A percentile compares a stretch with the other conserved stretches of the same genome.
Evolutionary conservation across 2,113 vertebrate species (phyloP).

Genomic region (Orycteropus afer): DNA sequence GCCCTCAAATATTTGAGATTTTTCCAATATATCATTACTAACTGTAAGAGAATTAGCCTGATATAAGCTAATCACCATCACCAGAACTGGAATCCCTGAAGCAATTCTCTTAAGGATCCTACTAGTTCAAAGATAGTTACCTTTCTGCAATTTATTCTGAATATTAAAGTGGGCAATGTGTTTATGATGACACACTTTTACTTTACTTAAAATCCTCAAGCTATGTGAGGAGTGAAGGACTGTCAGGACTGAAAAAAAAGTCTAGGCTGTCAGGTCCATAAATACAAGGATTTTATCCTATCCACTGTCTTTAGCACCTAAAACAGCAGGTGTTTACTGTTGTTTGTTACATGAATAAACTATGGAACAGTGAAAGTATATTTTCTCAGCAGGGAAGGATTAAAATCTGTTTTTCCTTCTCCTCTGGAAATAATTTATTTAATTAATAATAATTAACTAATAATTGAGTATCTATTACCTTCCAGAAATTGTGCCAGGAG

Average conservation of each 20-base stretch:
- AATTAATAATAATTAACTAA: background rate
- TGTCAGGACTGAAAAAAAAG: too few relatives aligned
- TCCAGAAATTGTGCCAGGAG: background rate
- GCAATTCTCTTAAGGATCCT: too few relatives aligned
- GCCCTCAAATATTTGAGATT: background rate
- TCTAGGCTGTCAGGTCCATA: background rate
- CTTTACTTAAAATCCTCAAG: too few relatives aligned
- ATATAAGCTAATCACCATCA: too few relatives aligned
- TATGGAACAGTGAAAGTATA: background rate
- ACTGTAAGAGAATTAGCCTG: too few relatives aligned
- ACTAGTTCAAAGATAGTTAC: too few relatives aligned
- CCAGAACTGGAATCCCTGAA: too few relatives aligned
- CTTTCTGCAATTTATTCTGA: too few relatives aligned
- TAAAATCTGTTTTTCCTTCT: background rate
- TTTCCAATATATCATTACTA: background rate
- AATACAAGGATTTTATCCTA: background rate
- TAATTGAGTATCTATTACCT: background rate
- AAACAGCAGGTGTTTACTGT: background rate
- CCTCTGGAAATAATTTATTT: background rate
- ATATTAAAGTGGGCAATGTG: too few relatives aligned
- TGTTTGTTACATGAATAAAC: background rate
- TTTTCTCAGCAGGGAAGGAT: background rate
- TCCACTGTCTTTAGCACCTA: background rate
- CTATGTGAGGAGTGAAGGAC: too few relatives aligned
- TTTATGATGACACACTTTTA: too few relatives aligned